Percentiles rank a stretch among this genome's conserved stretches.
phyloP scores from a whole-genome alignment of 1,140 invertebrate species.

The Polypedilum vanderplanki region DNA sequence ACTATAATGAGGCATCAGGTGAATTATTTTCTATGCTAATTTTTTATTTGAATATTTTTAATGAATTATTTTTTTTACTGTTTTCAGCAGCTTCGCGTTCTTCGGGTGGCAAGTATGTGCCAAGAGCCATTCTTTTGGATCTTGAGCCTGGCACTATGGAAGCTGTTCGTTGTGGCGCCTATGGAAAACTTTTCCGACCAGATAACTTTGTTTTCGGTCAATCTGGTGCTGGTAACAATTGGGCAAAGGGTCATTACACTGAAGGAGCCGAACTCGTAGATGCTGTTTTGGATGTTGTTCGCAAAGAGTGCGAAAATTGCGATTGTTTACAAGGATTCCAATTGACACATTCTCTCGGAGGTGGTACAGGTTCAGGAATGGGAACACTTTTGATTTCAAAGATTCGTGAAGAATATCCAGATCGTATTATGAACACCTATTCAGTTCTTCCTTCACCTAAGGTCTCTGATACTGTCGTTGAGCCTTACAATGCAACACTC shows the following conservation, averaged over 20 bases:
- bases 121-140: slow-evolving; percentile 66
- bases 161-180: slow-evolving; percentile 60
- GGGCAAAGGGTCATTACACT: slow-evolving; percentile 75
- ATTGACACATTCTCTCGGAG: slow-evolving; percentile 67
- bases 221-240: slow-evolving; percentile 63
- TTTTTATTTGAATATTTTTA: neutral
- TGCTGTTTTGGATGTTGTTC: slow-evolving; percentile 68
- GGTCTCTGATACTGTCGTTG: slow-evolving; percentile 67
- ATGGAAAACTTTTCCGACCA: slow-evolving; percentile 66
- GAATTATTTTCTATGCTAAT: slow-evolving; percentile 29
- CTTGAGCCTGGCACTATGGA: slow-evolving; percentile 72
- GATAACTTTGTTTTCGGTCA: slow-evolving; percentile 67
- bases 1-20: slow-evolving; percentile 85
- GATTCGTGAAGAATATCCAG: slow-evolving; percentile 71
- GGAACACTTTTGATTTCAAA: slow-evolving; percentile 71
- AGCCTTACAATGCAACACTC: slow-evolving; percentile 68
- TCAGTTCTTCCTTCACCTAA: slow-evolving; percentile 74
- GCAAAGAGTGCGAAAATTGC: slow-evolving; percentile 67
- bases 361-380: slow-evolving; percentile 72
- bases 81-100: slow-evolving; percentile 40
- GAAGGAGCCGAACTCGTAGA: slow-evolving; percentile 70
- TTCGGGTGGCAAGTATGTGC: slow-evolving; percentile 66
- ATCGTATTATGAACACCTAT: slow-evolving; percentile 82
- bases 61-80: neutral
- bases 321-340: slow-evolving; percentile 73